These are phyloP conservation scores for Sphecodes monilicornis DNA, from an alignment of 2,888 invertebrate species.

Conservation along the genomic window DNA sequence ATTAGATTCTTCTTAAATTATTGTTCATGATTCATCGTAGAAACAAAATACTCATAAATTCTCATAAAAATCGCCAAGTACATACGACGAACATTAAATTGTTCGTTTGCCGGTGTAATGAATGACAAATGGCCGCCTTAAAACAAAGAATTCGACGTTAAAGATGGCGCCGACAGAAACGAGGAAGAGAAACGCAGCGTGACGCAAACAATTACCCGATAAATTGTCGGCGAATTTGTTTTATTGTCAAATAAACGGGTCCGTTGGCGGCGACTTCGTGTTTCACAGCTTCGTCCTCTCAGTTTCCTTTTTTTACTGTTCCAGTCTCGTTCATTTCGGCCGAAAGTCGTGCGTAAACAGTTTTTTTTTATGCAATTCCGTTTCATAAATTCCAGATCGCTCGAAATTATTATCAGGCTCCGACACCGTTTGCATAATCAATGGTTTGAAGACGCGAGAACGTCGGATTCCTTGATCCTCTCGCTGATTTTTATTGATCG, in stretches of 20 bases:
- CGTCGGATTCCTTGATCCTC: background rate
- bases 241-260: slow-evolving; percentile 22
- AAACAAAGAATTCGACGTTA: background rate
- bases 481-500: background rate
- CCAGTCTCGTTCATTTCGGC: background rate
- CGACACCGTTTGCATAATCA: slow-evolving; percentile 19
- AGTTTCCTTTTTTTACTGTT: slow-evolving; percentile 22
- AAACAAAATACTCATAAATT: too few relatives aligned
- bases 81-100: background rate
- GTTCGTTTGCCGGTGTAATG: background rate
- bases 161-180: background rate
- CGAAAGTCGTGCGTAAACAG: background rate
- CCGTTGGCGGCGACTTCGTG: background rate
- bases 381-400: slow-evolving; percentile 23
- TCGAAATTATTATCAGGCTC: background rate
- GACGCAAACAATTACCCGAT: slow-evolving; percentile 25
- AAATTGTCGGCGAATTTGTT: background rate
- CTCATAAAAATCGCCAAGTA: too few relatives aligned
- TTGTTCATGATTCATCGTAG: too few relatives aligned
- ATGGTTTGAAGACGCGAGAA: slow-evolving; percentile 19
- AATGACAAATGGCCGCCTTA: background rate
- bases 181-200: background rate
- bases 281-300: background rate
- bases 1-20: too few relatives aligned
- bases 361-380: background rate